Conservation (phyloP, 2,797 vertebrate genomes). For the Vespertilio murinus region DNA sequence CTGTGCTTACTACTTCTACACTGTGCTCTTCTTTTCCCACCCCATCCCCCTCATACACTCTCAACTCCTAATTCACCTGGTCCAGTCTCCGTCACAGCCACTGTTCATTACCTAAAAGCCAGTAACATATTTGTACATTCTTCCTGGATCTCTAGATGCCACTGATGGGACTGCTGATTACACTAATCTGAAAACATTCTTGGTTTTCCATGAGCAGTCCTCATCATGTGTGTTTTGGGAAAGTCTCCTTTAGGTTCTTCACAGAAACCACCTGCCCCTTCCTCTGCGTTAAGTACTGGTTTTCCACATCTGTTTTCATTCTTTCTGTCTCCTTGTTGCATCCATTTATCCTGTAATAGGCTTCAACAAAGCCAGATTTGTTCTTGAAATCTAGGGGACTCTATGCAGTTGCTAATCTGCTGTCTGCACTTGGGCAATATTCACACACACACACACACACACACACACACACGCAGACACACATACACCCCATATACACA, state of each 20-base stretch:
- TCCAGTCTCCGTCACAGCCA: neutral
- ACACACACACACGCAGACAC: neutral
- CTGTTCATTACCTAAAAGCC: neutral
- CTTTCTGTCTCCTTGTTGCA: neutral
- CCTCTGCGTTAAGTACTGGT: neutral
- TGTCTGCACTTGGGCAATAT: neutral
- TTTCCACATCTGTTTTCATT: neutral
- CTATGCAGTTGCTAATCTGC: neutral
- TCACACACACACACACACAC: neutral
- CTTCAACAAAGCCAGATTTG: neutral
- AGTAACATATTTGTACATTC: neutral
- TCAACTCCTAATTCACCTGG: neutral
- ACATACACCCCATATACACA: neutral
- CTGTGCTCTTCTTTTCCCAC: neutral
- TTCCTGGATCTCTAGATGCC: neutral
- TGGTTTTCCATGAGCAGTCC: neutral
- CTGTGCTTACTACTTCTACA: neutral
- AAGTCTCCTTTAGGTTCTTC: neutral
- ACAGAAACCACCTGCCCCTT: neutral
- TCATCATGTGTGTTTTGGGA: neutral
- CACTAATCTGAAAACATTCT: neutral
- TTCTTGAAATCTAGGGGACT: neutral
- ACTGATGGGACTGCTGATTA: neutral
- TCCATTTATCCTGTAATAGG: neutral
- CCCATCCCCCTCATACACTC: fast-evolving